Evolutionary conservation across 2,113 vertebrate species (phyloP).

Genomic region (Heterochromis multidens): DNA sequence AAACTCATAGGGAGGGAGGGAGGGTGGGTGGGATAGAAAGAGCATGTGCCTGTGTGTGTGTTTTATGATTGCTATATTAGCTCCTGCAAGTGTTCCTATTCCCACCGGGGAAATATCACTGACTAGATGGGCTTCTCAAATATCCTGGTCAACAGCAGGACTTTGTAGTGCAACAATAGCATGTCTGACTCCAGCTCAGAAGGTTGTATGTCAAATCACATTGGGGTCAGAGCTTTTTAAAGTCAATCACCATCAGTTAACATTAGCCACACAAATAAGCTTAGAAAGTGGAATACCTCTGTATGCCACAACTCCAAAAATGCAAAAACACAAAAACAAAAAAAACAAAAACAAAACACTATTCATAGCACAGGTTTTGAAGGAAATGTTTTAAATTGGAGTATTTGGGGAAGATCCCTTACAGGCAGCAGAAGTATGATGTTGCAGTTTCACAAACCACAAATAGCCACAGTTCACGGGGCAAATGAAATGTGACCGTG

Average conservation of each 20-base stretch:
- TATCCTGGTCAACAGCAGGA: accelerated
- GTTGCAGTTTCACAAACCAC: background rate
- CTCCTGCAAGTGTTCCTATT: constrained; percentile 39
- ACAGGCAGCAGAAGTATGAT: background rate
- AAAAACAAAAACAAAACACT: too few relatives aligned
- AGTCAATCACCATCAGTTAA: background rate
- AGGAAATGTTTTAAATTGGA: background rate
- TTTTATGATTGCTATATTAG: constrained; percentile 19
- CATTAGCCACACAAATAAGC: background rate
- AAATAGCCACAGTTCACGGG: background rate
- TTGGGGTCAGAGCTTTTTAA: constrained; percentile 51
- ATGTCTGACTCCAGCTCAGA: constrained; percentile 73
- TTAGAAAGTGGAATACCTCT: background rate
- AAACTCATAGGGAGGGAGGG: background rate
- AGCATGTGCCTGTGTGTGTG: constrained; percentile 15
- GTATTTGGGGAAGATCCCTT: background rate
- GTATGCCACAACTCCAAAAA: background rate
- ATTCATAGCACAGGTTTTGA: too few relatives aligned
- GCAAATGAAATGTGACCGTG: background rate
- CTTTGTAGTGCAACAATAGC: constrained; percentile 70
- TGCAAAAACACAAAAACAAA: background rate
- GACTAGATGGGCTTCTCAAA: background rate
- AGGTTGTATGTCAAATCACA: constrained; percentile 72
- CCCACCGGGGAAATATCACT: constrained; percentile 2
- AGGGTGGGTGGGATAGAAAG: background rate